phyloP scores from a whole-genome alignment of 2,797 vertebrate species.

The Epinephelus coioides region DNA sequence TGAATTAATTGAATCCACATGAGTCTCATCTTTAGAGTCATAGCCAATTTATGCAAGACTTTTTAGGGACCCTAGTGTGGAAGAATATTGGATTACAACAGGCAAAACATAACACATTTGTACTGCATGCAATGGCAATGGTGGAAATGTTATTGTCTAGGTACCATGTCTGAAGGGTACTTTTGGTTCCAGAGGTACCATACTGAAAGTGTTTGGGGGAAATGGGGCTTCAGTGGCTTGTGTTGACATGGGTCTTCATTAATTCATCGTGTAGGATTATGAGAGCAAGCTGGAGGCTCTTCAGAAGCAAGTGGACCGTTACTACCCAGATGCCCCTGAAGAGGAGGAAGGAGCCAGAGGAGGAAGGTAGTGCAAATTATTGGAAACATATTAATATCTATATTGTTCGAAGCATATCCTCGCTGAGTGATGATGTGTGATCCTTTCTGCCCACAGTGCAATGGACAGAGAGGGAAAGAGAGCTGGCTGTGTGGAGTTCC shows the following conservation, averaged over 20 bases:
- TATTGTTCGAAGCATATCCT: background rate
- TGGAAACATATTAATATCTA: background rate
- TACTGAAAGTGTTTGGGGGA: no score
- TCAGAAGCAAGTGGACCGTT: constrained; percentile 96
- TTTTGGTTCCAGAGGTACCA: no score
- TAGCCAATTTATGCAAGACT: no score
- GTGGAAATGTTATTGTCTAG: no score
- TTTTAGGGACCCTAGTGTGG: no score
- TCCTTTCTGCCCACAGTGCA: constrained; percentile 85
- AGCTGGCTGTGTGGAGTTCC: constrained; percentile 95
- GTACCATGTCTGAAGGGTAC: no score
- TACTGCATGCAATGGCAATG: no score
- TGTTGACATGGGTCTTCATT: constrained; percentile 13
- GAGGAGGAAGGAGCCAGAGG: constrained; percentile 96
- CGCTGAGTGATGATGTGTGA: background rate
- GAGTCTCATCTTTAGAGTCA: no score
- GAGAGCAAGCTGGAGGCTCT: constrained; percentile 97
- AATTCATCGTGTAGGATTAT: constrained; percentile 89
- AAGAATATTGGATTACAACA: no score
- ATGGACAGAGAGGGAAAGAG: constrained; percentile 94
- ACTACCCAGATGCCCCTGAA: constrained; percentile 90
- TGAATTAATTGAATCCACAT: no score
- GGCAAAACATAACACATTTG: no score
- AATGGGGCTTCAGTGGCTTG: background rate
- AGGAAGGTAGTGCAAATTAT: constrained; percentile 89